Base-by-base conservation (phyloP, 2,888 invertebrate genomes). In the Zelleria hepariella region DNA sequence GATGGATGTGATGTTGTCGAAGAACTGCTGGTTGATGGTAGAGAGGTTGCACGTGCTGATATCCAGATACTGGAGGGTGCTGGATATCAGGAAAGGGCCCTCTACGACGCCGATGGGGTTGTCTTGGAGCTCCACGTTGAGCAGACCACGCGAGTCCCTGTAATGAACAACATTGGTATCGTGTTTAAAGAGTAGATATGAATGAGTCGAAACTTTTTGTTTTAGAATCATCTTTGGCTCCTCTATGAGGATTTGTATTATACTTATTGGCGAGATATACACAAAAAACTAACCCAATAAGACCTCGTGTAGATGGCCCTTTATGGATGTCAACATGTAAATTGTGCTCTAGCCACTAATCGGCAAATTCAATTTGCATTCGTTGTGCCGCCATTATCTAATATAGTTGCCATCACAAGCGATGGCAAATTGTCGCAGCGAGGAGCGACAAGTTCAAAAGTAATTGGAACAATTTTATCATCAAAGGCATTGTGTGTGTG, bases 141-240 rank as follows among this genome's bases (percentile, higher is more conserved):
- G 90, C 58, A 94, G 85, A 20, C 94, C 94, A 5, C 91, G 91
- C 56, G 91, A 91, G 72, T 93, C 93, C 68, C 93, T 94, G 91
- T 62, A 83, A 78, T 56, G 27, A 32, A 60, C 48, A 49, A 63
- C 61, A n/a, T n/a, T n/a, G n/a, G n/a, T n/a, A n/a, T n/a, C n/a
- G n/a, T n/a, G n/a, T n/a, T n/a, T n/a, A n/a, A n/a, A n/a, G n/a
- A n/a, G n/a, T n/a, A n/a, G n/a, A n/a, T n/a, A n/a, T n/a, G n/a
- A n/a, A n/a, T n/a, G n/a, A n/a, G n/a, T n/a, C n/a, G n/a, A n/a
- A n/a, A n/a, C n/a, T n/a, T n/a, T n/a, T n/a, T n/a, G n/a, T n/a
- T n/a, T n/a, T n/a, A n/a, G n/a, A n/a, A n/a, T n/a, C n/a, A n/a
- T n/a, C n/a, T n/a, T n/a, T n/a, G n/a, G n/a, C n/a, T n/a, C n/a